Conservation (phyloP, 2,113 vertebrate species). For the Nothoprocta perdicaria region DNA sequence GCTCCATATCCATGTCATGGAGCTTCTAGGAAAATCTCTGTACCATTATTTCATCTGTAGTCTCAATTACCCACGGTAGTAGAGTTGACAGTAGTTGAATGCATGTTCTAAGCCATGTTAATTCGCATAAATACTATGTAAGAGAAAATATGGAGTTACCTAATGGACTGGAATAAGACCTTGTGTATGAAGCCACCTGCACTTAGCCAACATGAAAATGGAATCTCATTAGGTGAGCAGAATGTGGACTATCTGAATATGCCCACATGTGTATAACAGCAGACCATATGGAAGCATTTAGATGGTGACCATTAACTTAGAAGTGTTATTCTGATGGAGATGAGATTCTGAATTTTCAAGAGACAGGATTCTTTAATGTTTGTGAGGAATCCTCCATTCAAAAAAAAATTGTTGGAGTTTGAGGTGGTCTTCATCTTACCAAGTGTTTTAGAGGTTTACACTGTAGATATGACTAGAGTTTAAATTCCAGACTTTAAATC, state of each 20-base stretch:
- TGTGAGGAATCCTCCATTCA: neutral
- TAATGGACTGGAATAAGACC: neutral
- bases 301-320: neutral
- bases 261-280: neutral
- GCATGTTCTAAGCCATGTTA: neutral
- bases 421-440: neutral
- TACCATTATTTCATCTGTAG: neutral
- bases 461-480: neutral
- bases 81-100: neutral
- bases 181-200: neutral
- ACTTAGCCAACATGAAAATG: neutral
- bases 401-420: accelerated
- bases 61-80: neutral
- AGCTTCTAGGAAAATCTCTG: neutral
- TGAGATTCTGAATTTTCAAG: neutral
- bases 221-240: neutral
- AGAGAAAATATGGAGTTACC: neutral
- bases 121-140: neutral
- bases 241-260: neutral
- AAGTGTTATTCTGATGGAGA: accelerated
- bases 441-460: neutral
- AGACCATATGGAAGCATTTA: neutral
- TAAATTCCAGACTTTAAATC: neutral
- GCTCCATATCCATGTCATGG: neutral
- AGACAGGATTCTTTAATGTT: neutral